Evolutionary conservation across 2,113 vertebrate species (phyloP).

Genomic region (Coryphaenoides rupestris): DNA sequence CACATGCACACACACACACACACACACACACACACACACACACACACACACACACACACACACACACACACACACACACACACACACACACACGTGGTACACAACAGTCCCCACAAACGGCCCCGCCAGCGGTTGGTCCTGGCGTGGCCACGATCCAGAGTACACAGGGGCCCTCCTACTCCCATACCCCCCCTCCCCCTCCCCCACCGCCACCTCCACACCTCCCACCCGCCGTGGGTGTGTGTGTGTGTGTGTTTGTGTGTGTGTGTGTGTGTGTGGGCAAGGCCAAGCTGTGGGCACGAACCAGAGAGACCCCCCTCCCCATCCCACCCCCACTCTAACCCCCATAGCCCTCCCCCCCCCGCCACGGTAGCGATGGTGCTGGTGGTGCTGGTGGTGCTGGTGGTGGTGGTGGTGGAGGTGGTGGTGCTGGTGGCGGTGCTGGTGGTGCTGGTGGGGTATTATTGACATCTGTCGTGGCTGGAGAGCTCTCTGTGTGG

Average conservation of each 20-base stretch:
- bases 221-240: too few relatives aligned
- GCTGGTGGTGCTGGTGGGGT: conserved; percentile 61
- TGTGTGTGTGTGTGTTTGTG: too few relatives aligned
- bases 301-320: too few relatives aligned
- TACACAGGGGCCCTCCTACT: not conserved
- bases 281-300: too few relatives aligned
- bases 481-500: conserved; percentile 98
- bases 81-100: not conserved
- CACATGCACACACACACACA: too few relatives aligned
- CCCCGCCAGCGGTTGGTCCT: not conserved
- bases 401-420: conserved; percentile 48
- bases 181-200: not conserved
- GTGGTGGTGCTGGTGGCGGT: conserved; percentile 64
- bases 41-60: too few relatives aligned
- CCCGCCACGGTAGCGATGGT: conserved; percentile 65
- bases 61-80: not conserved
- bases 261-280: too few relatives aligned
- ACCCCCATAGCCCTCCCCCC: not conserved
- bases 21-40: too few relatives aligned
- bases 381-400: conserved; percentile 54
- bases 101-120: not conserved
- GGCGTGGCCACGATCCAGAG: not conserved
- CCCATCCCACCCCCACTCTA: not conserved
- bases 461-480: conserved; percentile 98
- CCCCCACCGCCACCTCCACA: too few relatives aligned